phyloP scores from a whole-genome alignment of 1,140 invertebrate species.

The Nasonia longicornis region DNA sequence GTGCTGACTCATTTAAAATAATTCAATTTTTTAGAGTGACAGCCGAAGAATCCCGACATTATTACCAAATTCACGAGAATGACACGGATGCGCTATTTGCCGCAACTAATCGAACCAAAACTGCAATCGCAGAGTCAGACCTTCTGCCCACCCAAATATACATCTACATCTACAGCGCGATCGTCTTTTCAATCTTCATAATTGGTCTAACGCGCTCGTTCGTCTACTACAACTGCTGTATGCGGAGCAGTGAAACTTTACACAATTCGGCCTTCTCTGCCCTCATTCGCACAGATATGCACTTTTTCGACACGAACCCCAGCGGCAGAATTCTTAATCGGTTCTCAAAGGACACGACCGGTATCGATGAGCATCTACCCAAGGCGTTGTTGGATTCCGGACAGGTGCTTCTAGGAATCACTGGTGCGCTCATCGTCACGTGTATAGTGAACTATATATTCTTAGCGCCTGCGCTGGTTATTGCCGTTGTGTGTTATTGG shows the following conservation, averaged over 20 bases:
- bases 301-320: conserved; percentile 83
- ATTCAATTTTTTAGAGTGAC: conserved; percentile 63
- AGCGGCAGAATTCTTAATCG: conserved; percentile 78
- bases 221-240: conserved; percentile 74
- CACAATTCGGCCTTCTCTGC: conserved; percentile 76
- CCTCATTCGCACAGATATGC: conserved; percentile 71
- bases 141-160: conserved; percentile 55
- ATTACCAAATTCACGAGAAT: background rate
- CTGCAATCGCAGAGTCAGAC: background rate
- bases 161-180: conserved; percentile 66
- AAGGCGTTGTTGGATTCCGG: conserved; percentile 80
- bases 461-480: conserved; percentile 74
- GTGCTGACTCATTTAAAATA: background rate
- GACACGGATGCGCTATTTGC: background rate
- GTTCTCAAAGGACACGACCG: conserved; percentile 81
- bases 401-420: conserved; percentile 73
- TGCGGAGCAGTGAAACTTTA: conserved; percentile 73
- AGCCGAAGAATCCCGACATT: conserved; percentile 18
- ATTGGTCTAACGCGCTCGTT: conserved; percentile 65
- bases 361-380: conserved; percentile 86
- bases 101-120: background rate
- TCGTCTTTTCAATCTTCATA: conserved; percentile 65
- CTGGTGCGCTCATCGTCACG: conserved; percentile 75
- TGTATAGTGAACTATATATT: conserved; percentile 80
- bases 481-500: conserved; percentile 77